phyloP scores from a whole-genome alignment of 1,140 invertebrate species.

The Sarcophaga peregrina region DNA sequence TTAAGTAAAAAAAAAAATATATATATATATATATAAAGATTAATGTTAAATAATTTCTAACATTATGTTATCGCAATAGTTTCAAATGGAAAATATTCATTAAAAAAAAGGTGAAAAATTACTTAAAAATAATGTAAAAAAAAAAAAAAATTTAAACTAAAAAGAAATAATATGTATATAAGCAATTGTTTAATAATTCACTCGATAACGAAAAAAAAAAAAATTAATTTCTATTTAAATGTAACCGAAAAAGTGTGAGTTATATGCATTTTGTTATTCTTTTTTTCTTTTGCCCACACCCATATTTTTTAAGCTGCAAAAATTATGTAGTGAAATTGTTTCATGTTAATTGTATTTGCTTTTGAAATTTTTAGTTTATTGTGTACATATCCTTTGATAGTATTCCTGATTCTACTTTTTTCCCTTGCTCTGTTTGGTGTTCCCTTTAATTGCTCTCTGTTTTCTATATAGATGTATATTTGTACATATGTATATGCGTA shows the following conservation, averaged over 20 bases:
- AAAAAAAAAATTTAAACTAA: neutral
- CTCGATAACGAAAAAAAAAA: neutral
- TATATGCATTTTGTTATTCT: no score
- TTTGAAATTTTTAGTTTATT: conserved; percentile 34
- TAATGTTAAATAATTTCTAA: neutral
- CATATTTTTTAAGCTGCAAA: conserved; percentile 13
- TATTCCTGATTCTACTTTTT: neutral
- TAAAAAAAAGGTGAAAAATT: neutral
- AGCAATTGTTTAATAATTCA: neutral
- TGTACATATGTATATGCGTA: neutral
- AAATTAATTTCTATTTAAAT: no score
- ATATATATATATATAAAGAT: conserved; percentile 32
- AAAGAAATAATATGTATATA: neutral
- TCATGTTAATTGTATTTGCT: conserved; percentile 34
- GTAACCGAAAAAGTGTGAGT: no score
- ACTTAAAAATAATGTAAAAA: neutral
- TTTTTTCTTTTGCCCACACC: conserved; percentile 19
- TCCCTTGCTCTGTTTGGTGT: neutral
- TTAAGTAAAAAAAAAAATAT: conserved; percentile 3
- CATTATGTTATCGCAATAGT: neutral
- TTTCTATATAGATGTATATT: neutral
- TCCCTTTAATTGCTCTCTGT: neutral
- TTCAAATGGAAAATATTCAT: neutral
- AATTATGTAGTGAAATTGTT: conserved; percentile 24
- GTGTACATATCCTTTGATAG: conserved; percentile 33